These are phyloP conservation scores for Brenthis ino DNA, from an alignment of 2,888 invertebrate species.

Conservation along the genomic window DNA sequence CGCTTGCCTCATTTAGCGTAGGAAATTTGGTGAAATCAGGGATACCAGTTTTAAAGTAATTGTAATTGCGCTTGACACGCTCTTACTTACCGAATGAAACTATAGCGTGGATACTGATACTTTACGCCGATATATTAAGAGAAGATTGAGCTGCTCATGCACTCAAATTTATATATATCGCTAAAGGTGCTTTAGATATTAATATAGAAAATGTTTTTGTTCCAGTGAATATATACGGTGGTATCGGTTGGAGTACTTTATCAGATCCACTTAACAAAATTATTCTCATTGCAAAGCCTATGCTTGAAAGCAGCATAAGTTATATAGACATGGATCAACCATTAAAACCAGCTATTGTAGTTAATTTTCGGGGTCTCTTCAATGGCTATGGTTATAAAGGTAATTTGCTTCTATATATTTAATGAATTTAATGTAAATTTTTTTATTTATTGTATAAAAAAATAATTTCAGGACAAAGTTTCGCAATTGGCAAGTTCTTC, in stretches of 20 bases:
- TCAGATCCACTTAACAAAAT: slow-evolving; percentile 47
- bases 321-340: slow-evolving; percentile 31
- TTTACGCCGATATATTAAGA: too few species aligned
- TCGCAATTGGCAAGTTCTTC: slow-evolving; percentile 38
- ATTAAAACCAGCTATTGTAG: background rate
- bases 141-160: too few species aligned
- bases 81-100: too few species aligned
- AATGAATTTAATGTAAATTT: background rate
- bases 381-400: slow-evolving; percentile 23
- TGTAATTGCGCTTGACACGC: too few species aligned
- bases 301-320: slow-evolving; percentile 23
- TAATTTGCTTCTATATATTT: background rate
- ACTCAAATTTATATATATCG: background rate
- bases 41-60: too few species aligned
- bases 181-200: background rate
- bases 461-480: slow-evolving; percentile 31
- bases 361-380: background rate
- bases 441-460: background rate
- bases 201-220: slow-evolving; percentile 1
- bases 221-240: slow-evolving; percentile 44
- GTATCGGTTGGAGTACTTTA: slow-evolving; percentile 54
- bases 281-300: slow-evolving; percentile 48
- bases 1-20: too few species aligned
- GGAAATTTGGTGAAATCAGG: too few species aligned
- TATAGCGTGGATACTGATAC: too few species aligned